Evolutionary conservation across 2,113 vertebrate species (phyloP).

Genomic region (Rhegmatorhina hoffmannsi): DNA sequence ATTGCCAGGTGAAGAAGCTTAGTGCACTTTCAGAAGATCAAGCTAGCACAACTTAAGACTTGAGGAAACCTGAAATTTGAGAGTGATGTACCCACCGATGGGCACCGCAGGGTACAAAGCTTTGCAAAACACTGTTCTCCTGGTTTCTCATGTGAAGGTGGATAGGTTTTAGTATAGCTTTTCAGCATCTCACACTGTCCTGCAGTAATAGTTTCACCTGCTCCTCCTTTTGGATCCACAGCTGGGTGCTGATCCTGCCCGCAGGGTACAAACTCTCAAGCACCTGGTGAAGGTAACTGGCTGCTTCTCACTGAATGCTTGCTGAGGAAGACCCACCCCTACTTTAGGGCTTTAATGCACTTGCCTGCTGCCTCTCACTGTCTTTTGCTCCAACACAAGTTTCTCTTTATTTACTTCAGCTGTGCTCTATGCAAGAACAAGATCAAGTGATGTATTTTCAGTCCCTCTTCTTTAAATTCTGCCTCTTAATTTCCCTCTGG

Average conservation of each 20-base stretch:
- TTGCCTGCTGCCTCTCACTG: neutral
- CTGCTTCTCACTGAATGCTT: neutral
- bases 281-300: neutral
- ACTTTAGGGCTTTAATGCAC: neutral
- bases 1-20: neutral
- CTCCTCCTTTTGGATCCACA: neutral
- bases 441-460: neutral
- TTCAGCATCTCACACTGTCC: fast-evolving
- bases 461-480: neutral
- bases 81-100: neutral
- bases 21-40: neutral
- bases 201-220: neutral
- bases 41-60: neutral
- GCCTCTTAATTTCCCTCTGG: neutral
- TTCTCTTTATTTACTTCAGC: neutral
- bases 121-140: neutral
- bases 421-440: neutral
- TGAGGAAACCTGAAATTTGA: neutral
- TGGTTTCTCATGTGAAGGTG: neutral
- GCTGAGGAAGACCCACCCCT: neutral
- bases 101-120: neutral
- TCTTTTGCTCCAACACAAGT: neutral
- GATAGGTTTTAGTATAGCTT: neutral
- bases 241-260: neutral
- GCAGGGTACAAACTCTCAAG: neutral